Evolutionary conservation across 2,113 vertebrate genomes (phyloP).

Genomic region (Arothron firmamentum): DNA sequence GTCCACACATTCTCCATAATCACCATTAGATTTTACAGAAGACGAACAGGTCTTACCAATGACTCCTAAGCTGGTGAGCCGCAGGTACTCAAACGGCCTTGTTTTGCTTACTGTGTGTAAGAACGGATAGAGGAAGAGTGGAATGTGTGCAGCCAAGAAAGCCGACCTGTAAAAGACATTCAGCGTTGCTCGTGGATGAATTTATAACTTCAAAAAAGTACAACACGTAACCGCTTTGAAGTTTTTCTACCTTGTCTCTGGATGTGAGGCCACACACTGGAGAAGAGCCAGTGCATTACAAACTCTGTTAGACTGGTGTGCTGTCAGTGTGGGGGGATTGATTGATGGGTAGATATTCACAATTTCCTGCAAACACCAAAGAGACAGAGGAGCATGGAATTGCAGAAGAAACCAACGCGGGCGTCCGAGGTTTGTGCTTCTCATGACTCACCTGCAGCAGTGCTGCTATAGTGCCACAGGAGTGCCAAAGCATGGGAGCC

Average conservation of each 20-base stretch:
- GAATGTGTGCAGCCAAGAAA: slow-evolving; percentile 91
- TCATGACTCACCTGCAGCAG: slow-evolving; percentile 81
- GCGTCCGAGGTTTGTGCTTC: too few species aligned
- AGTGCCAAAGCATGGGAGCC: slow-evolving; percentile 96
- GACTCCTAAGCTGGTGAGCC: slow-evolving; percentile 91
- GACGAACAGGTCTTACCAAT: slow-evolving; percentile 75
- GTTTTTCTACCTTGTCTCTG: slow-evolving; percentile 83
- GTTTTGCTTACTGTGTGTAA: slow-evolving; percentile 95
- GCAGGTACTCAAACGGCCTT: slow-evolving; percentile 88
- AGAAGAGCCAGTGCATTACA: slow-evolving; percentile 91
- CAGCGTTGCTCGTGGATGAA: not conserved
- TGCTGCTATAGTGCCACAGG: slow-evolving; percentile 89
- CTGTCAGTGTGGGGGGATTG: slow-evolving; percentile 91
- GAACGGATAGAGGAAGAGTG: slow-evolving; percentile 92
- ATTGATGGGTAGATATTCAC: slow-evolving; percentile 97
- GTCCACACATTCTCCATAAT: not conserved
- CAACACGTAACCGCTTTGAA: not conserved
- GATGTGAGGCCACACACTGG: slow-evolving; percentile 92
- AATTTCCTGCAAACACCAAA: slow-evolving; percentile 79
- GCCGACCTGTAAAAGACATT: slow-evolving; percentile 62
- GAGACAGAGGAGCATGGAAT: not conserved
- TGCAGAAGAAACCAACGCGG: too few species aligned
- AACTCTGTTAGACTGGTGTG: slow-evolving; percentile 94
- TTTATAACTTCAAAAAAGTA: not conserved
- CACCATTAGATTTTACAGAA: not conserved